Conservation (phyloP, 2,113 vertebrate genomes). For the human (Homo sapiens) region GRCh38 chr6:144713001-144713500, state of each 20-base stretch:
- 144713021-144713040: neutral
- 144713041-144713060: neutral
- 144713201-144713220: neutral
- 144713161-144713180: neutral
- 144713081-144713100: neutral
- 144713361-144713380: too few species aligned
- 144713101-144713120: neutral
- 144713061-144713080: neutral
- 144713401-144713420: too few species aligned
- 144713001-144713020: neutral
- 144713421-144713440: too few species aligned
- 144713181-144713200: neutral
- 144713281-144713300: neutral
- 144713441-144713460: too few species aligned
- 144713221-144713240: neutral
- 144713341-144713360: too few species aligned
- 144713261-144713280: neutral
- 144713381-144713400: too few species aligned
- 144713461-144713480: too few species aligned
- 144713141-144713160: neutral
- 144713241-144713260: neutral
- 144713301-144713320: neutral
- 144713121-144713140: neutral
- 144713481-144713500: too few species aligned
- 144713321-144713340: accelerated